phyloP scores from a whole-genome alignment of 2,888 invertebrate species.

The Bedellia somnulentella region DNA sequence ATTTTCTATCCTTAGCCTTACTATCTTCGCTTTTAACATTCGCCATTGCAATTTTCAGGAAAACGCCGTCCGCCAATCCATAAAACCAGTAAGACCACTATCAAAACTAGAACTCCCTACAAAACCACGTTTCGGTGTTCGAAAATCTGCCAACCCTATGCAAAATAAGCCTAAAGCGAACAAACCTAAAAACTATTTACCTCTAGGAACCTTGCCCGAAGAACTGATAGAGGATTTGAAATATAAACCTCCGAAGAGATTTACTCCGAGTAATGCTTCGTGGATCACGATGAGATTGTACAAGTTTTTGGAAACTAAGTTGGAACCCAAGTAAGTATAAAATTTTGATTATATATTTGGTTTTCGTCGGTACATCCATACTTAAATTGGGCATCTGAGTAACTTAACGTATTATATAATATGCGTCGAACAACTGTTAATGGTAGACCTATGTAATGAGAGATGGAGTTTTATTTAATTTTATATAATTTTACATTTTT shows the following conservation, averaged over 20 bases:
- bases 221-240: conserved; percentile 33
- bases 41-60: no score
- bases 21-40: no score
- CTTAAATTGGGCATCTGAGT: no score
- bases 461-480: no score
- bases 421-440: no score
- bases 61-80: conserved; percentile 20
- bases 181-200: not conserved
- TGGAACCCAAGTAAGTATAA: conserved; percentile 35
- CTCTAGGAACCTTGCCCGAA: conserved; percentile 19
- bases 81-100: conserved; percentile 16
- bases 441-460: no score
- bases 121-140: conserved; percentile 15
- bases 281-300: conserved; percentile 45
- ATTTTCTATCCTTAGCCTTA: no score
- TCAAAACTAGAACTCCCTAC: conserved; percentile 23
- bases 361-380: no score
- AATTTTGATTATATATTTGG: no score
- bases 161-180: conserved; percentile 8
- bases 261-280: conserved; percentile 28
- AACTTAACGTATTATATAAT: no score
- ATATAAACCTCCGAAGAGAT: conserved; percentile 43
- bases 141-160: no score
- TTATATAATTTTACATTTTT: no score
- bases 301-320: conserved; percentile 34